Conservation (phyloP, 2,797 vertebrate genomes). For the Anguilla megastoma region DNA sequence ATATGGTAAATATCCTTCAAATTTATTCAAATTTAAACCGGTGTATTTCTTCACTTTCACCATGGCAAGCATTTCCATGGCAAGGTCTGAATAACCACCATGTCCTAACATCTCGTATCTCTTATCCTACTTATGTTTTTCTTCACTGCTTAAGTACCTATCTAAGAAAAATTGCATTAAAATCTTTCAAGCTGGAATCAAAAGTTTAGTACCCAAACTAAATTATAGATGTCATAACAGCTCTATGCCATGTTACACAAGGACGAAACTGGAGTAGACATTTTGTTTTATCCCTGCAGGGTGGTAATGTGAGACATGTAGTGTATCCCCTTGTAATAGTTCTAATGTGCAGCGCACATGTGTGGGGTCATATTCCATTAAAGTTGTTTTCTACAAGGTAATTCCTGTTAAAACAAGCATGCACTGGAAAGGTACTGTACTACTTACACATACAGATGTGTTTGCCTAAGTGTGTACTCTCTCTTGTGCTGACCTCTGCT, state of each 20-base stretch:
- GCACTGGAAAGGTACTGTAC: background rate
- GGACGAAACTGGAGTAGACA: slow-evolving; percentile 2
- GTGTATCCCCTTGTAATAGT: background rate
- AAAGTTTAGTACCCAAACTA: background rate
- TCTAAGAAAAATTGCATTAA: too few species aligned
- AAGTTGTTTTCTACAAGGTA: background rate
- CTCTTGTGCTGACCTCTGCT: background rate
- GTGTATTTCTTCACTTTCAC: too few species aligned
- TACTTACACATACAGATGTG: background rate
- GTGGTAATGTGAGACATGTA: slow-evolving; percentile 4
- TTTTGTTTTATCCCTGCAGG: background rate
- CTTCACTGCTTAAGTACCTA: background rate
- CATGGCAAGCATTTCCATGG: too few species aligned
- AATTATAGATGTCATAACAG: background rate
- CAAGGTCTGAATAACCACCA: too few species aligned
- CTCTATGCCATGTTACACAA: background rate
- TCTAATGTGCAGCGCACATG: background rate
- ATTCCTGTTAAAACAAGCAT: background rate
- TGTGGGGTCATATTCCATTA: background rate
- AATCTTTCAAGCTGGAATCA: slow-evolving; percentile 19
- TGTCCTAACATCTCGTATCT: too few species aligned
- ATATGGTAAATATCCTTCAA: background rate
- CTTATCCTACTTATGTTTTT: background rate
- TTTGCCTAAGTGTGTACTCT: background rate
- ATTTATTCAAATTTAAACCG: background rate